Percentiles rank a stretch among this genome's conserved stretches.
Evolutionary conservation across 2,797 vertebrate genomes (phyloP).

Genomic region (Gambelia wislizenii): DNA sequence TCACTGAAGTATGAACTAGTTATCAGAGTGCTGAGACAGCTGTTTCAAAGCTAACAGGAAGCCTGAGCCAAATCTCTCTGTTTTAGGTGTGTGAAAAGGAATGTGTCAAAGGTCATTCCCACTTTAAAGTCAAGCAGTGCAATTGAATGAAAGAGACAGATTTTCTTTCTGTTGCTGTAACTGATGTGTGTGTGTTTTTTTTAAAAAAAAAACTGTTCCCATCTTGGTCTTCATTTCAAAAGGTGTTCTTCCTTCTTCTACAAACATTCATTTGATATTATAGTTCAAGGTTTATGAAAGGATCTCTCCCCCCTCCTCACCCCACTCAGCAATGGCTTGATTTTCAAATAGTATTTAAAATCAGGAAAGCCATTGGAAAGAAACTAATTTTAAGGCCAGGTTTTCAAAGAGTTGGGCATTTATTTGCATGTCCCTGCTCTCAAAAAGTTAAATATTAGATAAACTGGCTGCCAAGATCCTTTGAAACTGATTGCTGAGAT

Average conservation of each 20-base stretch:
- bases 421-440: neutral
- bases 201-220: neutral
- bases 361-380: neutral
- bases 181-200: constrained; percentile 9
- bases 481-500: neutral
- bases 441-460: neutral
- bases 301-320: neutral
- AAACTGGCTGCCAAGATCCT: neutral
- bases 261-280: constrained; percentile 12
- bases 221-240: constrained; percentile 21
- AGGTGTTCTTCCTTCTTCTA: constrained; percentile 17
- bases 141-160: constrained; percentile 26
- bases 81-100: constrained; percentile 18
- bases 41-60: constrained; percentile 23
- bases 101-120: constrained; percentile 19
- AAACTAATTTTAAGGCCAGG: neutral
- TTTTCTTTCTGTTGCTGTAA: constrained; percentile 12
- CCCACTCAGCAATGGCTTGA: neutral
- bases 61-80: constrained; percentile 9
- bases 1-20: constrained; percentile 28
- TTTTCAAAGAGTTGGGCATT: constrained; percentile 4
- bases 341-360: constrained; percentile 23
- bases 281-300: neutral
- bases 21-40: constrained; percentile 23
- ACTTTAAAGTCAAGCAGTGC: constrained; percentile 27